Evolutionary conservation across 2,797 vertebrate genomes (phyloP).

Genomic region (Lacerta bilineata): DNA sequence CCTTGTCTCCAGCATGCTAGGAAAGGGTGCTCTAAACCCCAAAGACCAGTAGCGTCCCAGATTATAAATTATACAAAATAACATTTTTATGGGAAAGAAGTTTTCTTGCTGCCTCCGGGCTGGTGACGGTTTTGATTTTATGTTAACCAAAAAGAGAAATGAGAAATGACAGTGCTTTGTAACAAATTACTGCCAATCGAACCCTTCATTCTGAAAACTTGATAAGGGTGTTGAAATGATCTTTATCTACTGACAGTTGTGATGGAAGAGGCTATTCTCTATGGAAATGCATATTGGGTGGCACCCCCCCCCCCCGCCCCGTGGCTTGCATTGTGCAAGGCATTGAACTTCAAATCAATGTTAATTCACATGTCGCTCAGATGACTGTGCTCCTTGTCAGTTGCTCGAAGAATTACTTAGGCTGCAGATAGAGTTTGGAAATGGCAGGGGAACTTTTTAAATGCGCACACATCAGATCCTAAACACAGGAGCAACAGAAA

Average conservation of each 20-base stretch:
- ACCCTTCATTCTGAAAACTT: constrained; percentile 10
- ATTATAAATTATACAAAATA: background rate
- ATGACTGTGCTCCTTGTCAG: constrained; percentile 10
- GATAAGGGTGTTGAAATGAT: background rate
- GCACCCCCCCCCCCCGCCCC: background rate
- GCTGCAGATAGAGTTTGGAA: constrained; percentile 27
- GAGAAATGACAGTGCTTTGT: constrained; percentile 12
- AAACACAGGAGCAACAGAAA: background rate
- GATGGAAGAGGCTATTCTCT: constrained; percentile 30
- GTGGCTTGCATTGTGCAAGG: background rate
- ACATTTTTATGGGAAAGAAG: constrained; percentile 1
- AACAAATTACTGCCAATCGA: constrained; percentile 39
- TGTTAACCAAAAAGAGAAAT: constrained; percentile 24
- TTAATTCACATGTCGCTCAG: constrained; percentile 13
- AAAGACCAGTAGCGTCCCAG: background rate
- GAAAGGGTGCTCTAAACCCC: background rate
- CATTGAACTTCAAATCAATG: background rate
- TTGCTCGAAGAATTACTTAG: constrained; percentile 22
- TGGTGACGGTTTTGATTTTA: background rate
- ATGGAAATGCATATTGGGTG: constrained; percentile 7
- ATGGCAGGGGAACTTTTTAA: constrained; percentile 12
- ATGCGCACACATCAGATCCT: background rate
- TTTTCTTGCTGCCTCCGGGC: constrained; percentile 3
- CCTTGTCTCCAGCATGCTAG: background rate
- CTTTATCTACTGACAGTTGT: constrained; percentile 19